Base-by-base conservation (phyloP, 2,888 invertebrate species). In the Xylota segnis region DNA sequence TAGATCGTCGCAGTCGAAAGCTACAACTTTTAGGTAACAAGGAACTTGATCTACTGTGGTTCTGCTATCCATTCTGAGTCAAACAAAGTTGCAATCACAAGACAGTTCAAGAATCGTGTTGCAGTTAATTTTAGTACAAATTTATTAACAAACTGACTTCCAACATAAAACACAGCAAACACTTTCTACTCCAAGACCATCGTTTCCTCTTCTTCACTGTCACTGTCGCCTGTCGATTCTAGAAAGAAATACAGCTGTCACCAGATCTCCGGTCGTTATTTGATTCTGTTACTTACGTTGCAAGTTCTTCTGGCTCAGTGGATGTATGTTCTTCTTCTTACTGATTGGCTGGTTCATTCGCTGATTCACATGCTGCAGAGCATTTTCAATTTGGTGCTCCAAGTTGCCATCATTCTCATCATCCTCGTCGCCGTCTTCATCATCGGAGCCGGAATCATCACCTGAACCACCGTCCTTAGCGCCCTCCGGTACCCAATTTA, bases 121-220 rank as follows among this genome's bases (percentile, higher is more conserved):
- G 1, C 40, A 43, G 5, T 0, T 43, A 0, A 43, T 14, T 14
- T 0, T n/a, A 0, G 2, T 14, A 37, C n/a, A 6, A 16, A 40
- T 68, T 68, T 68, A 68, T 54, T 68, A 27, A 54, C 5, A 2
- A 14, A 37, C 10, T 37, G 0, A 0, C 1, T 37, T 52, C n/a
- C 5, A 63, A 56, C 2, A 40, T 37, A 14, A n/a, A 27, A 43
- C 32, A n/a, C 12, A 40, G 45, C 4, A 23, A 37, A 29, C 4
- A 23, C n/a, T 47, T 10, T 12, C 9, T 75, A 77, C 9, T 77
- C 34, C 71, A 89, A 78, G 18, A 89, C 78, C 54, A 89, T 75
- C 52, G 88, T 88, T 54, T 82, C 74, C 27, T 90, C 90, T 43
- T 90, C 90, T 70, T 90, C 90, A 40, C 89, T 90, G 29, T 89